Base-by-base conservation (phyloP, 2,888 invertebrate genomes). In the Anarsia innoxiella region DNA sequence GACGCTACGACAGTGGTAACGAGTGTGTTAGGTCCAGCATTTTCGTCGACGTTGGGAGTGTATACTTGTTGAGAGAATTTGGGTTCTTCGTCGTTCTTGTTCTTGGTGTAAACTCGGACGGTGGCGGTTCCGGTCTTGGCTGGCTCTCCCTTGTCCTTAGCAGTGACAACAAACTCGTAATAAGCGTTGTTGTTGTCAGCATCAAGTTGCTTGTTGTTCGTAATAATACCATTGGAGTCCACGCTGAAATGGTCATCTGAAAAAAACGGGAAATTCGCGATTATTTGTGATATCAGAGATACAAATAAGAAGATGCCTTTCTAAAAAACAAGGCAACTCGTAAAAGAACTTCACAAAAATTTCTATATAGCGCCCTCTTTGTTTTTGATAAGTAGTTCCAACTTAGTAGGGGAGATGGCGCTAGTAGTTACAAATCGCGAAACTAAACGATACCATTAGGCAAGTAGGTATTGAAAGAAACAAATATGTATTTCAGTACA, bases 161-260 rank as follows among this genome's bases (percentile, higher is more conserved):
- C 97, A 2, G 95, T 95, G 12, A 98, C 96, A 16, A 89, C 89
- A 63, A 98, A 96, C 71, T 98, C 96, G 64, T 97, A 97, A 73
- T 97, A 97, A 28, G 96, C 96, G 68, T 96, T 96, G 66, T 97
- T 96, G 66, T 97, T 96, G 67, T 97, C 97, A 3, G 97, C 97
- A 63, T 97, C 97, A 38, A 97, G 84, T 66, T 96, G 94, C 62
- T 94, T 94, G 68, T 95, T 94, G 66, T 96, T 96, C 33, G 94
- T 94, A 46, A 97, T 96, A 37, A 96, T 93, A 25, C 97, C 97
- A 61, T 92, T 94, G 5, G 93, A 90, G 70, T 97, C 96, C 8
- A 99, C 96, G 46, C 93, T 93, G 72, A 99, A 99, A 75, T 97
- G 96, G 64, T 96, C 95, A 70, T 97, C 96, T 50, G 93, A 33